Percentiles rank a stretch among this genome's conserved stretches.
These are phyloP conservation scores for Parascotia fuliginaria DNA, from an alignment of 2,888 invertebrate genomes.

Conservation along the genomic window DNA sequence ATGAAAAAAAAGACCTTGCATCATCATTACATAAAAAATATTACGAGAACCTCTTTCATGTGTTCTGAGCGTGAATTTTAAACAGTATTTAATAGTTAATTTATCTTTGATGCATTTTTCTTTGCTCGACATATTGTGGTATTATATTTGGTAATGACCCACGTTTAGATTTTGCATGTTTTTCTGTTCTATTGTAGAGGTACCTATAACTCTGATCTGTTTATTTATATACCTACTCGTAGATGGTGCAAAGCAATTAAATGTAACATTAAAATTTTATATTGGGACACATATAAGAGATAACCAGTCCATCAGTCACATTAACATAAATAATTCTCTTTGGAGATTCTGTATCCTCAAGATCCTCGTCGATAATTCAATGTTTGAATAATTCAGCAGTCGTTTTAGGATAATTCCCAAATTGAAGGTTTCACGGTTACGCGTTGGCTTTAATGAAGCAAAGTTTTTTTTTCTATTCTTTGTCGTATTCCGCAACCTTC, in stretches of 20 bases:
- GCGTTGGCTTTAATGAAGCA: conserved; percentile 65
- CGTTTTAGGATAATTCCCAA: conserved; percentile 76
- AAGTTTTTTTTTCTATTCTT: conserved; percentile 53
- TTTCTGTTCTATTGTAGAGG: conserved; percentile 25
- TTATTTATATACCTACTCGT: no score
- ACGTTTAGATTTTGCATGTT: no score
- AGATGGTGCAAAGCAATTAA: background rate
- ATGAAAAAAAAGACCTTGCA: no score
- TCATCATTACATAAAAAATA: no score
- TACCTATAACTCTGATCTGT: no score
- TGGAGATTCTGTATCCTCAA: conserved; percentile 64
- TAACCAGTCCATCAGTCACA: conserved; percentile 56
- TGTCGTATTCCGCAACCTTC: conserved; percentile 32
- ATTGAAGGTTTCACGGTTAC: conserved; percentile 71
- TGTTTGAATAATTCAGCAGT: conserved; percentile 75
- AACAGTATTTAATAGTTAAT: no score
- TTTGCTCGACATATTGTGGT: no score
- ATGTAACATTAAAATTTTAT: conserved; percentile 17
- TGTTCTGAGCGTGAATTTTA: no score
- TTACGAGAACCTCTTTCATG: no score
- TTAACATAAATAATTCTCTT: conserved; percentile 72
- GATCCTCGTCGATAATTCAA: conserved; percentile 74
- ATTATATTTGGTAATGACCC: no score
- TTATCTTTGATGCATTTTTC: no score
- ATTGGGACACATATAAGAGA: conserved; percentile 36